A percentile compares a stretch with the other conserved stretches of the same genome.
These are phyloP conservation scores for Erebia ligea DNA, from an alignment of 2,888 invertebrate species.

Conservation along the genomic window DNA sequence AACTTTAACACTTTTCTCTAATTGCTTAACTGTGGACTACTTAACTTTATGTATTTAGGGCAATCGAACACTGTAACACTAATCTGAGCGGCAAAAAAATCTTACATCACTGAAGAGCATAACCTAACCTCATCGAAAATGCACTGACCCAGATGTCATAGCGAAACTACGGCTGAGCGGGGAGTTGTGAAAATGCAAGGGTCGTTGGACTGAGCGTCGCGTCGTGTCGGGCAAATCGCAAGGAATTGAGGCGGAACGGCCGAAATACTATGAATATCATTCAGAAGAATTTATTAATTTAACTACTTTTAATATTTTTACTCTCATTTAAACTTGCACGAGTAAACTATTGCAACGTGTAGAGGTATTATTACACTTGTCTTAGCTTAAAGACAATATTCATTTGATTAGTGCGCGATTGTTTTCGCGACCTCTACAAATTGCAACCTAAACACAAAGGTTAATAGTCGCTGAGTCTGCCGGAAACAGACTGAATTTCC, in stretches of 20 bases:
- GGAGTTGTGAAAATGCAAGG: constrained; percentile 34
- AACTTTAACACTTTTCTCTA: constrained; percentile 1
- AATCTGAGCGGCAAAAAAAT: constrained; percentile 15
- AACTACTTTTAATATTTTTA: too few relatives aligned
- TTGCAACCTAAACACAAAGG: too few relatives aligned
- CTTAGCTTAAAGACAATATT: too few relatives aligned
- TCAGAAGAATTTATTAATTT: too few relatives aligned
- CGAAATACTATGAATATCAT: constrained; percentile 31
- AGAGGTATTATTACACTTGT: too few relatives aligned
- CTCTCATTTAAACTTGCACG: too few relatives aligned
- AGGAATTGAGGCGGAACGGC: constrained; percentile 32
- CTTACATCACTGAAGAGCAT: constrained; percentile 21
- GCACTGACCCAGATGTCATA: constrained; percentile 30
- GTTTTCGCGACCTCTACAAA: too few relatives aligned
- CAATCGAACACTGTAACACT: constrained; percentile 18
- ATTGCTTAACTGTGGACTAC: constrained; percentile 15
- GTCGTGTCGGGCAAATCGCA: constrained; percentile 32
- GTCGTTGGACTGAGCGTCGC: constrained; percentile 28
- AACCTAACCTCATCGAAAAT: constrained; percentile 21
- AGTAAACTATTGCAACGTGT: too few relatives aligned
- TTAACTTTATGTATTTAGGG: constrained; percentile 18
- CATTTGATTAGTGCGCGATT: too few relatives aligned
- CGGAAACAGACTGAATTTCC: too few relatives aligned
- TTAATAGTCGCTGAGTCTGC: too few relatives aligned
- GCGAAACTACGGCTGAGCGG: constrained; percentile 15